phyloP scores from a whole-genome alignment of 2,113 vertebrate genomes.

The Rhombomys opimus region DNA sequence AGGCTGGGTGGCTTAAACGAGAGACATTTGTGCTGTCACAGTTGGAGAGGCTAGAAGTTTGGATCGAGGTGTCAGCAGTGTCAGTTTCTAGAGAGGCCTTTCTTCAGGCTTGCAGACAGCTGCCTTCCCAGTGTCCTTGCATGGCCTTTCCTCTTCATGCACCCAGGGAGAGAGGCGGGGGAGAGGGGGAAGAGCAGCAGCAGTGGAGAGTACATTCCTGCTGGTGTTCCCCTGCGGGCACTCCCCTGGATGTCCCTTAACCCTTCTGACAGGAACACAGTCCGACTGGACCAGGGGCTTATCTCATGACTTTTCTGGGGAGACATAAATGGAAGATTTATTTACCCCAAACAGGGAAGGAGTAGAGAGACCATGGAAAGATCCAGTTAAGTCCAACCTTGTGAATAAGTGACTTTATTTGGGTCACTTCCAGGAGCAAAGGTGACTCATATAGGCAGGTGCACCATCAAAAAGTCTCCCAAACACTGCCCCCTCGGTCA shows the following conservation, averaged over 20 bases:
- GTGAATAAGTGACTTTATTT: background rate
- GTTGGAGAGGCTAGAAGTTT: background rate
- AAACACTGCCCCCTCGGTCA: background rate
- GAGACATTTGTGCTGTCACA: background rate
- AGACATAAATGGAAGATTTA: background rate
- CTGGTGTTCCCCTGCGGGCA: fast-evolving
- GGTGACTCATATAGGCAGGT: background rate
- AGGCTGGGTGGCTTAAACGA: background rate
- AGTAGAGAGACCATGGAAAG: background rate
- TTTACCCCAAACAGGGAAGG: background rate
- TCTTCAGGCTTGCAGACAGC: background rate
- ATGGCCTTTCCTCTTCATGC: background rate
- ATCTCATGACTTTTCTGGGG: background rate
- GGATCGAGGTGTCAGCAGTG: background rate
- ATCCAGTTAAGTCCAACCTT: background rate
- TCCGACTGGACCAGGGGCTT: background rate
- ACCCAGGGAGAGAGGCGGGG: no score
- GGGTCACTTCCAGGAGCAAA: background rate
- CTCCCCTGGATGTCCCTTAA: background rate
- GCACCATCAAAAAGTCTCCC: background rate
- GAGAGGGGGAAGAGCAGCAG: no score
- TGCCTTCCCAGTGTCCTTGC: background rate
- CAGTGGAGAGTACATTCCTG: background rate
- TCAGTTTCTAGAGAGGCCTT: background rate
- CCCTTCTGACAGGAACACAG: background rate